Evolutionary conservation across 2,888 invertebrate genomes (phyloP).

Genomic region (Cosmia trapezina): DNA sequence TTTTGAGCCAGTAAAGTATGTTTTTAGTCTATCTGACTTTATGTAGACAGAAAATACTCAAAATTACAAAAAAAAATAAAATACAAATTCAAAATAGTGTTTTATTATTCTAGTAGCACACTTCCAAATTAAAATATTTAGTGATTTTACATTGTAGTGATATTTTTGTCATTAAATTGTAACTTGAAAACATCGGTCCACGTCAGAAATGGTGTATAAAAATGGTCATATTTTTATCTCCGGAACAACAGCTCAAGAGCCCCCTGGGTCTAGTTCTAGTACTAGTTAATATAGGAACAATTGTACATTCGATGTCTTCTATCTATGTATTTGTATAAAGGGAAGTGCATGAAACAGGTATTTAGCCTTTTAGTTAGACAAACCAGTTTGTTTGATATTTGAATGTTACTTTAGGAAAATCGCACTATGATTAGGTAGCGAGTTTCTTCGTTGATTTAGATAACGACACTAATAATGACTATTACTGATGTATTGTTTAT

Average conservation of each 20-base stretch:
- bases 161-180: constrained; percentile 5
- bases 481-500: neutral
- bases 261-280: constrained; percentile 51
- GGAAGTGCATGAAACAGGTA: constrained; percentile 55
- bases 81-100: neutral
- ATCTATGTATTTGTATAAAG: constrained; percentile 58
- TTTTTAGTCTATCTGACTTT: constrained; percentile 17
- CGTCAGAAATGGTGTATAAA: constrained; percentile 50
- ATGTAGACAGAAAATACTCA: constrained; percentile 15
- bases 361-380: constrained; percentile 33
- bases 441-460: constrained; percentile 27
- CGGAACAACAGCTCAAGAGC: constrained; percentile 58
- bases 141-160: neutral
- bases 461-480: constrained; percentile 7
- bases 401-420: constrained; percentile 11
- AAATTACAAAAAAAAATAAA: constrained; percentile 15
- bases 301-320: constrained; percentile 64
- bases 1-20: constrained; percentile 5
- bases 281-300: constrained; percentile 56
- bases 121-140: constrained; percentile 5
- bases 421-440: constrained; percentile 33
- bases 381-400: constrained; percentile 36
- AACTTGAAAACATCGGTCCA: constrained; percentile 44
- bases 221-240: constrained; percentile 39
- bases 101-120: constrained; percentile 2